phyloP scores from a whole-genome alignment of 1,140 invertebrate species.

The Apolygus lucorum region DNA sequence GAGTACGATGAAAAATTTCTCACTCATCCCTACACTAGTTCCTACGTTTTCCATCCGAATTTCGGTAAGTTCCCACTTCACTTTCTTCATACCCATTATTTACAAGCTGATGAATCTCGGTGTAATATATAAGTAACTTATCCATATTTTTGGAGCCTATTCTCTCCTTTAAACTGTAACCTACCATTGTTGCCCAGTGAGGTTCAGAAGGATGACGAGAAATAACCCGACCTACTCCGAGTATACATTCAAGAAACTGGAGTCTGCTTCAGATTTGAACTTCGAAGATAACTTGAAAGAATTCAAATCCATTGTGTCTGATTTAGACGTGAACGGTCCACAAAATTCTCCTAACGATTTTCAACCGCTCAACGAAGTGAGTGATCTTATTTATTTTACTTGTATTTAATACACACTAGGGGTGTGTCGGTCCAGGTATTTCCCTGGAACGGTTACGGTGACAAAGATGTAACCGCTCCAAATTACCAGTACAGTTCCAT shows the following conservation, averaged over 20 bases:
- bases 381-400: background rate
- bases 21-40: background rate
- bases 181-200: background rate
- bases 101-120: background rate
- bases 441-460: too few relatives aligned
- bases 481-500: too few relatives aligned
- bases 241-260: background rate
- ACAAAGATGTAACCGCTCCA: too few relatives aligned
- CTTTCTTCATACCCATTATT: too few relatives aligned
- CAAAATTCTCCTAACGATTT: background rate
- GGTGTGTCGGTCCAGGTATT: too few relatives aligned
- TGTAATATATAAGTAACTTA: background rate
- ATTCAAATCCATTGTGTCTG: background rate
- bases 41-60: background rate
- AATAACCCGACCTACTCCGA: background rate
- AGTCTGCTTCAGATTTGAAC: background rate
- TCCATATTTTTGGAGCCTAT: background rate
- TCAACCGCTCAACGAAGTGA: background rate
- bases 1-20: conserved; percentile 20
- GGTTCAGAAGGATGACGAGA: background rate
- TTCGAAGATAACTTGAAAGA: background rate
- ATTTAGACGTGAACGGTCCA: background rate
- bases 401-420: too few relatives aligned
- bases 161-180: background rate
- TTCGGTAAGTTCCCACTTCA: background rate